phyloP scores from a whole-genome alignment of 2,797 vertebrate species.

The Mormyrops attenuatus region DNA sequence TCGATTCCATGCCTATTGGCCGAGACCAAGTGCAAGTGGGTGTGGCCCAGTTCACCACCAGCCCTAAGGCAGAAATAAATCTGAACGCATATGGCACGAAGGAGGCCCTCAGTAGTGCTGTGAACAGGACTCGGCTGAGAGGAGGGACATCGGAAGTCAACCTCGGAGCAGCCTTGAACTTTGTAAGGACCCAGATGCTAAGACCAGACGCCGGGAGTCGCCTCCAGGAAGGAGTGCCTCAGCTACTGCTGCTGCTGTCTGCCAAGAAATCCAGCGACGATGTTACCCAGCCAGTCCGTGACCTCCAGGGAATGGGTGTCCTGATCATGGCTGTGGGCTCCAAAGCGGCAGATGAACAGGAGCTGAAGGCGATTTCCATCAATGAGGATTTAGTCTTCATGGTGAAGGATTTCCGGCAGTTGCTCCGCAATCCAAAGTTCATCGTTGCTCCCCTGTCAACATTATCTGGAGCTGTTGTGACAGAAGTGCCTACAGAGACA shows the following conservation, averaged over 20 bases:
- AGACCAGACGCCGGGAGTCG: constrained; percentile 69
- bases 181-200: constrained; percentile 73
- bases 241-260: constrained; percentile 77
- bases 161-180: constrained; percentile 78
- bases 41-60: constrained; percentile 69
- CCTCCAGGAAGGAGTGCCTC: constrained; percentile 65
- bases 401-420: constrained; percentile 50
- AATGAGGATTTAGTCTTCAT: constrained; percentile 58
- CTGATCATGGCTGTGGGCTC: constrained; percentile 72
- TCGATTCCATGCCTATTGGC: constrained; percentile 77
- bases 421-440: constrained; percentile 40
- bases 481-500: constrained; percentile 58
- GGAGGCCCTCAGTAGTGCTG: constrained; percentile 49
- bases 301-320: constrained; percentile 66
- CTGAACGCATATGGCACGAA: constrained; percentile 65
- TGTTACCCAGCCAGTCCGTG: constrained; percentile 57
- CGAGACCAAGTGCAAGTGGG: constrained; percentile 78
- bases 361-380: constrained; percentile 76
- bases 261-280: constrained; percentile 78
- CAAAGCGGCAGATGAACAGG: constrained; percentile 54
- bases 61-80: constrained; percentile 70
- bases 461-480: constrained; percentile 61
- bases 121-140: constrained; percentile 65
- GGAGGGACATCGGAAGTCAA: constrained; percentile 56
- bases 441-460: constrained; percentile 70